Percentiles rank a stretch among this genome's conserved stretches.
These are phyloP conservation scores for rabbit (Oryctolagus cuniculus) DNA, from an alignment of 2,113 vertebrate genomes.

Conservation along the genomic window DNA sequence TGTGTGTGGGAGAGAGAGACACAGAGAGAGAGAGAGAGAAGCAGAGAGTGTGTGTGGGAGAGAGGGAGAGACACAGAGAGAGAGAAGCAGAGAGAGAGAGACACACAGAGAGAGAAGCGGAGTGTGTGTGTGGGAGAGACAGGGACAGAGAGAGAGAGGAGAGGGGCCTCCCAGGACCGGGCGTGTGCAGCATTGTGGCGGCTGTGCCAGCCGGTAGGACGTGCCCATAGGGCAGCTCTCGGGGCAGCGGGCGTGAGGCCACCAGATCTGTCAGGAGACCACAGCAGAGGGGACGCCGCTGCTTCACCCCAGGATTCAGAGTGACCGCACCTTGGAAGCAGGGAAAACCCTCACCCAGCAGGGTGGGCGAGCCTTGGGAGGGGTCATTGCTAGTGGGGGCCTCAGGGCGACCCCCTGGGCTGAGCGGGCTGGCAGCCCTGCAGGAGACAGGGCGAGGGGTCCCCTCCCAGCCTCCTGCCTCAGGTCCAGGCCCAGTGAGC, in stretches of 20 bases:
- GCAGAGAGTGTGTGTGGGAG: too few relatives aligned
- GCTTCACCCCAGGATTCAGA: neutral
- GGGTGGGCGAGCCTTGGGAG: neutral
- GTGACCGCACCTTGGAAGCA: fast-evolving
- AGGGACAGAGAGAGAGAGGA: too few relatives aligned
- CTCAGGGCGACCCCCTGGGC: neutral
- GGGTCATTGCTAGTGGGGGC: neutral
- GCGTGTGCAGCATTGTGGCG: too few relatives aligned
- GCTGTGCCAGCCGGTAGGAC: neutral
- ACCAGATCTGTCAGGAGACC: neutral
- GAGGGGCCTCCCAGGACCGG: too few relatives aligned
- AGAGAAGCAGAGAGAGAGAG: too few relatives aligned
- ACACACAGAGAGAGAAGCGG: neutral
- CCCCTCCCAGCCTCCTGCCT: neutral
- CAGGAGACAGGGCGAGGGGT: too few relatives aligned
- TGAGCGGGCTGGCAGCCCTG: neutral
- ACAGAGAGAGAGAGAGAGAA: too few relatives aligned
- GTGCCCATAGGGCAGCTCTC: neutral
- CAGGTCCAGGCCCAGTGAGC: neutral
- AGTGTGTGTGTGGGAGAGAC: too few relatives aligned
- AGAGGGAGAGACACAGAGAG: too few relatives aligned
- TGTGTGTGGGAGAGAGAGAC: too few relatives aligned
- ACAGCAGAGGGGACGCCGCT: neutral
- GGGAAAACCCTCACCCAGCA: neutral
- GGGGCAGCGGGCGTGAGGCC: neutral